Evolutionary conservation across 1,140 invertebrate genomes (phyloP).

Genomic region (Dinoponera quadriceps): DNA sequence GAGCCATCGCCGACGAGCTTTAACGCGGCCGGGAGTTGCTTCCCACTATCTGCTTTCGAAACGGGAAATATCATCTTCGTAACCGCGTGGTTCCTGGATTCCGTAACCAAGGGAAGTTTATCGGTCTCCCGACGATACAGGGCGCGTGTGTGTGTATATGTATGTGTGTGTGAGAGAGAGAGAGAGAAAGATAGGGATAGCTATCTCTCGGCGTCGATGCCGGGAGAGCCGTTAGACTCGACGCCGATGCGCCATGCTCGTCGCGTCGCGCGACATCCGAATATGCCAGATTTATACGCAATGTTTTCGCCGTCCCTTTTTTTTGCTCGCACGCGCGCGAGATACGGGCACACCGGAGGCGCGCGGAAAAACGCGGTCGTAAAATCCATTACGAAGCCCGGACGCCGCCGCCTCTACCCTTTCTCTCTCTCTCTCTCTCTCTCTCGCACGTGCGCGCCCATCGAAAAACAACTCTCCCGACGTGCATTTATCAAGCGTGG

Average conservation of each 20-base stretch:
- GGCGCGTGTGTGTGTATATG: neutral
- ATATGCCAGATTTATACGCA: conserved; percentile 49
- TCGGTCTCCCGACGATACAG: conserved; percentile 1
- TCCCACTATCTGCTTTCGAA: conserved; percentile 35
- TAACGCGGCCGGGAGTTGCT: conserved; percentile 23
- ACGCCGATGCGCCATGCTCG: neutral
- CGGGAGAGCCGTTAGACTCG: conserved; percentile 6
- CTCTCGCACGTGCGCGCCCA: neutral
- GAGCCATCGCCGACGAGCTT: conserved; percentile 17
- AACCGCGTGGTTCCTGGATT: conserved; percentile 22
- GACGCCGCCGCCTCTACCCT: neutral
- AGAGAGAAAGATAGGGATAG: neutral
- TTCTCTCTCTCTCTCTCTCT: neutral
- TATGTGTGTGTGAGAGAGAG: too few relatives aligned
- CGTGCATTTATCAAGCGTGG: conserved; percentile 39
- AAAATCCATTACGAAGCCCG: conserved; percentile 48
- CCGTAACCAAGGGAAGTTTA: conserved; percentile 25
- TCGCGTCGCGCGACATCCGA: neutral
- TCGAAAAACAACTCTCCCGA: conserved; percentile 51
- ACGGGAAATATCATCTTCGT: conserved; percentile 49
- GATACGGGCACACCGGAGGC: neutral
- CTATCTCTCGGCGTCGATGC: neutral
- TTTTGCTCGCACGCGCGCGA: neutral
- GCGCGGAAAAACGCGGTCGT: conserved; percentile 30
- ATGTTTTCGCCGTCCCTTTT: conserved; percentile 1